Base-by-base conservation (phyloP, 2,888 invertebrate species). In the Nomada flava region DNA sequence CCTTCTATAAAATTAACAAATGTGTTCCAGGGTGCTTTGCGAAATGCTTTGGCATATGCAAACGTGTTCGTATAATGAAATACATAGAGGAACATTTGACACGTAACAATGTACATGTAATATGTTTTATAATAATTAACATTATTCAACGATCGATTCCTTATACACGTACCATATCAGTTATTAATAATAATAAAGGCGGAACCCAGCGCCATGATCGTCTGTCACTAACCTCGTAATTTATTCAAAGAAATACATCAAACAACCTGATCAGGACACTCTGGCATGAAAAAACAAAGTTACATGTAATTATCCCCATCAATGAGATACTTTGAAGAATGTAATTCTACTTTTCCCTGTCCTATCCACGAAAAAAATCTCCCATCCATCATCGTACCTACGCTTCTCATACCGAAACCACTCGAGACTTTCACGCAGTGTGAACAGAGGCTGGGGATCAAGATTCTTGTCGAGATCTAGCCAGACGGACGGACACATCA, bases 401-500 rank as follows among this genome's bases (percentile, higher is more conserved):
- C 53, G 73, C 53, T 76, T 60, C 65, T 62, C 63, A 52, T 79
- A 67, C 74, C 72, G 83, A 79, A 71, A 76, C 62, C 63, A 74
- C 75, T 60, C 65, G 84, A 76, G 75, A 79, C 76, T 84, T 82
- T 82, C 79, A 83, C 86, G 84, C 84, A 64, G 84, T 72, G 81
- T 79, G 86, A 86, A 86, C 83, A 88, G 81, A 83, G 85, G 83
- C 82, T 73, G 75, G 62, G 76, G 81, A 86, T 87, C 88, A 83
- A 88, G 88, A 88, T 88, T 75, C 83, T 67, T 74, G 81, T 88
- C 83, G 74, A 79, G 86, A 86, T 86, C 79, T 81, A 83, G 76
- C 63, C 60, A 60, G 69, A 65, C 79, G 63, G 64, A 60, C 70
- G 78, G 67, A 71, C 69, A 77, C 83, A 83, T 84, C 77, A 79